Evolutionary conservation across 2,113 vertebrate species (phyloP).

Genomic region (Plecturocebus donacophilus): DNA sequence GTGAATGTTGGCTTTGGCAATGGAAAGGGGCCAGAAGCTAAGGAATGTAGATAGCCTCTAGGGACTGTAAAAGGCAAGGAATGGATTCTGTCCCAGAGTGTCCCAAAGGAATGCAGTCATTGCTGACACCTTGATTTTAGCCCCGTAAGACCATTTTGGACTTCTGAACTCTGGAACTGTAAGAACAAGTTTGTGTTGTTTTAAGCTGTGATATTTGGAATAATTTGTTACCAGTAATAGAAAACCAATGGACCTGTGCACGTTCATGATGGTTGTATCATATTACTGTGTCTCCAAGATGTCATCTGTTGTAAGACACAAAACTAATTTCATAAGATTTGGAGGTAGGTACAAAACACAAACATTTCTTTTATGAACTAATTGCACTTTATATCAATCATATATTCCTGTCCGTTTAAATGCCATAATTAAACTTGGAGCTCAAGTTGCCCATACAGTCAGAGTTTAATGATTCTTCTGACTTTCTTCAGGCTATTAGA

Average conservation of each 20-base stretch:
- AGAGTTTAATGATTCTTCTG: not conserved
- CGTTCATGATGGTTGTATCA: not conserved
- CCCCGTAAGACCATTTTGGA: not conserved
- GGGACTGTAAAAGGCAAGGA: not conserved
- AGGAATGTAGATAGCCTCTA: not conserved
- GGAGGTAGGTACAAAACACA: not conserved
- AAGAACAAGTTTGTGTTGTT: not conserved
- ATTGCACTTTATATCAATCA: not conserved
- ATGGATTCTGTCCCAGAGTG: not conserved
- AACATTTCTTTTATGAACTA: constrained; percentile 34
- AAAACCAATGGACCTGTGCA: not conserved
- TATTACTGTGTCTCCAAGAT: not conserved
- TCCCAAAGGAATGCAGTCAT: not conserved
- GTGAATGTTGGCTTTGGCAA: not conserved
- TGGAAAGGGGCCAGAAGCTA: not conserved
- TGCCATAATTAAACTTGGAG: not conserved
- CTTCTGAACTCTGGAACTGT: not conserved
- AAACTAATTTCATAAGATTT: not conserved
- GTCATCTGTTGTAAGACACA: not conserved
- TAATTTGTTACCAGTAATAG: not conserved
- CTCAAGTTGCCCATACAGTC: not conserved
- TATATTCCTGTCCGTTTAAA: not conserved
- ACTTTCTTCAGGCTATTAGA: not conserved
- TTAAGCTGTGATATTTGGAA: not conserved
- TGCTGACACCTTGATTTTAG: not conserved